Base-by-base conservation (phyloP, 2,888 invertebrate genomes). In the Liopterus haemorrhoidalis region DNA sequence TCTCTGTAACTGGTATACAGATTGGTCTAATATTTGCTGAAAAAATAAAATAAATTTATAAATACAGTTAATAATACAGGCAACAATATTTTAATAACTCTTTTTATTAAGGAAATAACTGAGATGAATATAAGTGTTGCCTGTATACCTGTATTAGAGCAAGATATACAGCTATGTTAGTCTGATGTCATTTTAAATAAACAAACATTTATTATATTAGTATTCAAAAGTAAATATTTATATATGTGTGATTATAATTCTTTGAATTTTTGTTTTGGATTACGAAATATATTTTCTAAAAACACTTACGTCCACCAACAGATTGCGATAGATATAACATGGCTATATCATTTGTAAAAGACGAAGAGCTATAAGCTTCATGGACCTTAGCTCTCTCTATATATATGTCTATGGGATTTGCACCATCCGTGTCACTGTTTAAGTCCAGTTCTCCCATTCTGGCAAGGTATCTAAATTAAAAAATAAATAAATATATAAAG, bases 401-500 rank as follows among this genome's bases (percentile, higher is more conserved):
- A 1, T 68, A 68, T 5, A 85, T 66, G 58, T 86, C 81, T 5
- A 79, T 60, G 0, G 74, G 72, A 0, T 75, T 69, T 0, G 80
- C 78, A 1, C 83, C 83, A 25, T 81, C 77, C 8, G 74, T 68
- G 2, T 78, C 78, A 0, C 72, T 66, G 3, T 72, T 71, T 18
- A 89, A 60, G 65, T 88, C 81, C 57, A 89, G 75, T 57, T 90
- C 90, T 0, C 91, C 91, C 0, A 91, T 63, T 1, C 90, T 76
- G 0, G 82, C 83, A 2, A 82, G 51, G 51, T 75, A 75, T 27
- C 83, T 83, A 62, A 6, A 65, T 64, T 52, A 36, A 12, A 47
- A 49, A n/a, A n/a, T n/a, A n/a, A n/a, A n/a, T n/a, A n/a, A n/a
- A n/a, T n/a, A n/a, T n/a, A n/a, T n/a, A n/a, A n/a, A n/a, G n/a